Conservation (phyloP, 2,888 invertebrate species). For the Drosophila neotestacea region DNA sequence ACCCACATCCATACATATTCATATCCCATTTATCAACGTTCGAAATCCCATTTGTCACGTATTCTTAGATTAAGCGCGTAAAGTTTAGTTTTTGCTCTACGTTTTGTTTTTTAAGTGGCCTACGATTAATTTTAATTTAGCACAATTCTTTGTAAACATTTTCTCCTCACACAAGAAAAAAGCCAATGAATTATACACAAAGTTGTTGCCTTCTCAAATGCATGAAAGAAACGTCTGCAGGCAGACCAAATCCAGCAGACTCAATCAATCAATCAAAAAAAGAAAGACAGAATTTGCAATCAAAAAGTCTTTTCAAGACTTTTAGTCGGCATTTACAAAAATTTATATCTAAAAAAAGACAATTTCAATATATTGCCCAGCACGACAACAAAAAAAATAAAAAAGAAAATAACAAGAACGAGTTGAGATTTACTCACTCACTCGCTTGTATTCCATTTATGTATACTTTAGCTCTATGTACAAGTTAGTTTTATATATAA, state of each 20-base stretch:
- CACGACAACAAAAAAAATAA: conserved; percentile 34
- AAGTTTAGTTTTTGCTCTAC: conserved; percentile 46
- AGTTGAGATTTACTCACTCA: conserved; percentile 41
- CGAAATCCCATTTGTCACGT: conserved; percentile 44
- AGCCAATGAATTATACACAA: conserved; percentile 28
- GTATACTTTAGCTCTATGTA: conserved; percentile 58
- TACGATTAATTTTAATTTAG: conserved; percentile 73
- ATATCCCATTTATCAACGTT: conserved; percentile 37
- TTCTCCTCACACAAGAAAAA: conserved; percentile 34
- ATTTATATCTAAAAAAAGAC: conserved; percentile 21
- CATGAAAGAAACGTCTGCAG: conserved; percentile 67
- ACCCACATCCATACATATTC: conserved; percentile 30
- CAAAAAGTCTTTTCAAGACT: conserved; percentile 62
- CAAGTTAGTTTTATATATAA: conserved; percentile 52
- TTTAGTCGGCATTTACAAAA: conserved; percentile 62
- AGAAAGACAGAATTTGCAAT: conserved; percentile 41
- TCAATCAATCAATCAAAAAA: conserved; percentile 37
- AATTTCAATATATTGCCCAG: conserved; percentile 40
- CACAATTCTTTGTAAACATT: conserved; percentile 73
- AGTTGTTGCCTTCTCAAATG: conserved; percentile 64
- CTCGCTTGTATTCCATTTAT: conserved; percentile 68
- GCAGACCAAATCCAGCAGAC: conserved; percentile 71
- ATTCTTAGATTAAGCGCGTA: conserved; percentile 46
- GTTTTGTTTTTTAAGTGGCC: conserved; percentile 49
- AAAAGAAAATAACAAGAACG: conserved; percentile 24